Conservation (phyloP, 2,113 vertebrate genomes). For the Myrmecobius fasciatus region DNA sequence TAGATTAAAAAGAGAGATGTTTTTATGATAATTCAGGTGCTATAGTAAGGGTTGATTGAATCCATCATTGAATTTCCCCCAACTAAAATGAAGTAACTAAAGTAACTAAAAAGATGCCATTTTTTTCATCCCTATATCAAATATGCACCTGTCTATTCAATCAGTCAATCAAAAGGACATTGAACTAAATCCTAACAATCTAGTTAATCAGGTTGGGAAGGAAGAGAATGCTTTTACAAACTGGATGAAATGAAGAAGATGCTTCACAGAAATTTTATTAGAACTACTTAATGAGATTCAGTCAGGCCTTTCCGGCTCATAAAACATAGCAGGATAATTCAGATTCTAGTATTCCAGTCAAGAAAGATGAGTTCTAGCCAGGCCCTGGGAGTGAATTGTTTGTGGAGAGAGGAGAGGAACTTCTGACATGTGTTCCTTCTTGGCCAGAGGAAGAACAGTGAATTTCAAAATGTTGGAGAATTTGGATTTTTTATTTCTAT, state of each 20-base stretch:
- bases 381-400: not conserved
- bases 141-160: not conserved
- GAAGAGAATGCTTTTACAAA: not conserved
- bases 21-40: not conserved
- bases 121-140: not conserved
- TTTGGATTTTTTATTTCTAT: not conserved
- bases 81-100: not conserved
- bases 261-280: not conserved
- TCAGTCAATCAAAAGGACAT: not conserved
- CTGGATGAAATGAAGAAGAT: not conserved
- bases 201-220: not conserved
- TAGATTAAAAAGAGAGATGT: not conserved
- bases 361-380: not conserved
- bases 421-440: not conserved
- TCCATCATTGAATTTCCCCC: not conserved
- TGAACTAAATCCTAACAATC: not conserved
- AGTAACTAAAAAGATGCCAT: not conserved
- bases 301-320: not conserved
- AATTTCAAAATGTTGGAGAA: not conserved
- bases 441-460: not conserved
- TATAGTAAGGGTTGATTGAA: not conserved
- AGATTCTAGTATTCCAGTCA: not conserved
- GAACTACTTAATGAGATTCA: not conserved
- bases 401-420: not conserved
- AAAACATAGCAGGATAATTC: not conserved